Conservation (phyloP, 2,797 vertebrate species). For the Pangasius mekongensis region DNA sequence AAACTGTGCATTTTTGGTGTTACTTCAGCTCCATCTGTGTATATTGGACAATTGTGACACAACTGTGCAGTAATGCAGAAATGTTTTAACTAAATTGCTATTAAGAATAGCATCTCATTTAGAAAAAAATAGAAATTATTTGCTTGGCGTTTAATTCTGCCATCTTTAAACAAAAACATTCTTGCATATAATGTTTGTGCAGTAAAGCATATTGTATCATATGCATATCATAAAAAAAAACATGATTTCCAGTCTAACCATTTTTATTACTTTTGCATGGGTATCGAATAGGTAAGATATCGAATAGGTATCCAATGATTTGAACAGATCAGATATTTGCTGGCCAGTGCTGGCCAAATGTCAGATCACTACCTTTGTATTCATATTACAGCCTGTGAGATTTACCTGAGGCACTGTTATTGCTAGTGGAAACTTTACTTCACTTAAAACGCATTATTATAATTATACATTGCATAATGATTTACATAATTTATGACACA, state of each 20-base stretch:
- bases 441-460: background rate
- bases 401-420: background rate
- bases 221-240: background rate
- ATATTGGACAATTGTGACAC: background rate
- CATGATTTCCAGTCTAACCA: background rate
- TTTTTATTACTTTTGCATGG: background rate
- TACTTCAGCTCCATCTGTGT: background rate
- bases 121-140: background rate
- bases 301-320: background rate
- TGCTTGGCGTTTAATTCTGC: background rate
- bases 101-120: background rate
- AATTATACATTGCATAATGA: background rate
- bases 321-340: background rate
- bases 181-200: conserved; percentile 1
- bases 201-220: background rate
- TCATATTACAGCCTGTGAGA: background rate
- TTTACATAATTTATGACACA: background rate
- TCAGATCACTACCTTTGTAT: background rate
- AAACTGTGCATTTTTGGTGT: background rate
- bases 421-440: background rate
- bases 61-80: background rate
- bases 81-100: background rate
- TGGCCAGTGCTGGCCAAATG: background rate
- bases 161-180: background rate
- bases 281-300: background rate